A percentile compares a stretch with the other conserved stretches of the same genome.
Conservation (phyloP, 2,113 vertebrate species). For the Bubo bubo region DNA sequence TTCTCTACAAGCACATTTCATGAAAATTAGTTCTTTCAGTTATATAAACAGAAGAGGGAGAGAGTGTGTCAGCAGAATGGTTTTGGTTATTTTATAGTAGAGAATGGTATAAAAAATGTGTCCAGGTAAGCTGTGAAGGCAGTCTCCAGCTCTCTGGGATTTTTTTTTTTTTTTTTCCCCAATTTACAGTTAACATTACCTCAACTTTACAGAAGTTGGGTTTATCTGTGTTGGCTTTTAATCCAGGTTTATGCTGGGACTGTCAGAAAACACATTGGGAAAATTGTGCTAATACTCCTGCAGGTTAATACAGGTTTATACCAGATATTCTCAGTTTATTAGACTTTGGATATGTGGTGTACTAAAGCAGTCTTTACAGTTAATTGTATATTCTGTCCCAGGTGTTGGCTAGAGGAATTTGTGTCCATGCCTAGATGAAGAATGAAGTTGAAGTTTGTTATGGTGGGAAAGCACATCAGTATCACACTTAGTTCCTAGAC, state of each 20-base stretch:
- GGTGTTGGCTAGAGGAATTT: not conserved
- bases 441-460: not conserved
- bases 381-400: not conserved
- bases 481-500: not conserved
- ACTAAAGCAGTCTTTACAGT: not conserved
- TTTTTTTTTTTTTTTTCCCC: not conserved
- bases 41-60: not conserved
- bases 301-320: not conserved
- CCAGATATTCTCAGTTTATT: not conserved
- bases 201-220: not conserved
- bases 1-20: fast-evolving
- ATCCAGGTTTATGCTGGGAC: not conserved
- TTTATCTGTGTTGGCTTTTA: not conserved
- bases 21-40: not conserved
- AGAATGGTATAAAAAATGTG: not conserved
- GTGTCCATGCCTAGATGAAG: not conserved
- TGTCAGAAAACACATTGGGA: not conserved
- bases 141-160: not conserved
- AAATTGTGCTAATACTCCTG: not conserved
- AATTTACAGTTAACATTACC: not conserved
- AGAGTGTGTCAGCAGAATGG: not conserved
- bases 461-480: not conserved
- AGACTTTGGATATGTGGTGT: not conserved
- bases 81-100: not conserved
- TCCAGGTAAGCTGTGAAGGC: not conserved